Base-by-base conservation (phyloP, 2,888 invertebrate species). In the Brachypalpus laphriformis region DNA sequence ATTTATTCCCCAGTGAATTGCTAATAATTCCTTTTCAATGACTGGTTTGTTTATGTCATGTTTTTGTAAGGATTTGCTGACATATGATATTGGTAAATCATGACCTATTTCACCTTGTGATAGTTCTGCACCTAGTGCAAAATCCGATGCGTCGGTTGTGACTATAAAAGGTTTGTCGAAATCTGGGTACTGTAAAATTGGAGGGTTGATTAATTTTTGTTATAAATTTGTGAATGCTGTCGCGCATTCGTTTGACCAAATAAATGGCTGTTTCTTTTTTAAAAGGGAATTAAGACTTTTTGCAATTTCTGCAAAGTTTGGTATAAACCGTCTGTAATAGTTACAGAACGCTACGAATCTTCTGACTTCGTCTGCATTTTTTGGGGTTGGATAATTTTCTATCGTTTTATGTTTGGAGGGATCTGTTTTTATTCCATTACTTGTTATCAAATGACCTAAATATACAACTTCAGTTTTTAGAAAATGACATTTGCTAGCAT, bases 291-390 rank as follows among this genome's bases (percentile, higher is more conserved):
- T 87, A 16, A 88, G 47, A 20, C 70, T 70, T 68, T 80, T 63
- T 40, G 81, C 83, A n/a, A 87, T 87, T 8, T 87, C 75, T 9
- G 88, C 87, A 82, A 88, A 88, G 34, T 88, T 87, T 61, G 22
- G 78, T 51, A 88, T 86, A 63, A 87, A 87, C 34, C 85, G 51
- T 45, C 87, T 82, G 40, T 87, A 88, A 65, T 59, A 59, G 16
- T 42, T 57, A 7, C 57, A 37, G 7, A 57, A 57, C n/a, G 57
- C 57, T 20, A 37, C 25, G 3, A 25, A 25, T 25, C 25, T 25
- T 5, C 25, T 25, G 5, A 25, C 5, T 25, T 25, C 2, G 5
- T 25, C 25, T 4, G 25, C 25, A 25, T 25, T 25, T 25, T 25
- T 25, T 4, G 25, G 25, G 2, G 5, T 25, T 5, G 25, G 25